Evolutionary conservation across 2,888 invertebrate species (phyloP).

Genomic region (Meiosimyza platycephala): DNA sequence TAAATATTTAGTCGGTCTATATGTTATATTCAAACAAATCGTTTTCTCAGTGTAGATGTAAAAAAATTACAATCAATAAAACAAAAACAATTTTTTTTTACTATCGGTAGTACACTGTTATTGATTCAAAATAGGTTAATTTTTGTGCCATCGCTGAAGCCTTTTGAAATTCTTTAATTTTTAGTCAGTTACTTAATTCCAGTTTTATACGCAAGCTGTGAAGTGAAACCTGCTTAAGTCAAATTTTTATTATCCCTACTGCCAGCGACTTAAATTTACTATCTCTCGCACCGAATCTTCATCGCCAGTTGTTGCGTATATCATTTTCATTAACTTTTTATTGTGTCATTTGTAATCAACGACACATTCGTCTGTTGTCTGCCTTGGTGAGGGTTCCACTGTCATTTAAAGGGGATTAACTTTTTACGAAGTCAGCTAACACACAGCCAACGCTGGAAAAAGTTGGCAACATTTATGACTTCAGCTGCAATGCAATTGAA

Average conservation of each 20-base stretch:
- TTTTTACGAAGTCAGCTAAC: constrained; percentile 33
- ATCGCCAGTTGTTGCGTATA: constrained; percentile 21
- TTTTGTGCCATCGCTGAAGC: too few species aligned
- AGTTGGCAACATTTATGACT: constrained; percentile 58
- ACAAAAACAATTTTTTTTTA: too few species aligned
- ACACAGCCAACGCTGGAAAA: constrained; percentile 45
- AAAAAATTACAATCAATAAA: too few species aligned
- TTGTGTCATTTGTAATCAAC: constrained; percentile 36
- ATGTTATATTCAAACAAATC: too few species aligned
- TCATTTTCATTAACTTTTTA: constrained; percentile 37
- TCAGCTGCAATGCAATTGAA: constrained; percentile 34
- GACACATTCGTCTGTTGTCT: constrained; percentile 14
- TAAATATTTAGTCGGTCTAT: too few species aligned
- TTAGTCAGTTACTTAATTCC: too few species aligned
- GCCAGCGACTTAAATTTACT: neutral
- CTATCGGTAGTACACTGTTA: too few species aligned
- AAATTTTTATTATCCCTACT: neutral
- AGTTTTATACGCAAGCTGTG: too few species aligned
- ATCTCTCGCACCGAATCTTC: constrained; percentile 5
- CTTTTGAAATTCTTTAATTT: too few species aligned
- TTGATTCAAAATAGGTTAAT: too few species aligned
- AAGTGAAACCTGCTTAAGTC: constrained; percentile 3
- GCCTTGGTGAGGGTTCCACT: neutral
- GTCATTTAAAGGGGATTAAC: constrained; percentile 34
- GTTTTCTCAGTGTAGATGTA: too few species aligned